phyloP scores from a whole-genome alignment of 2,113 vertebrate species.

The Pterocles gutturalis region DNA sequence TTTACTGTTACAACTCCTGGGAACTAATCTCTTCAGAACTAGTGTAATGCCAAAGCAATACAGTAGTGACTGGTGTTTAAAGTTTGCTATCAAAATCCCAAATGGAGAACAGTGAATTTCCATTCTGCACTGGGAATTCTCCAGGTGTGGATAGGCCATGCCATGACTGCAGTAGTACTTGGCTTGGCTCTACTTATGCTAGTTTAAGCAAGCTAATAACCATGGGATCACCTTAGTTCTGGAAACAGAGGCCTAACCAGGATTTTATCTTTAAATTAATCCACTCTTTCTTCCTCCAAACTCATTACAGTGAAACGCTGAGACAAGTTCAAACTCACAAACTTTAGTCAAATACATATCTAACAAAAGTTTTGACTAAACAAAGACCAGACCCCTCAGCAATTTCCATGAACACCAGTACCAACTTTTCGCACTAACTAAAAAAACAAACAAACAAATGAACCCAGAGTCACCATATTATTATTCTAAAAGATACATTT shows the following conservation, averaged over 20 bases:
- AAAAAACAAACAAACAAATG: background rate
- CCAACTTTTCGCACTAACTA: background rate
- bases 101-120: background rate
- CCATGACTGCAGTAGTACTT: fast-evolving
- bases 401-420: background rate
- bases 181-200: background rate
- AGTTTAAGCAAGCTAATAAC: background rate
- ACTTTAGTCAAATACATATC: background rate
- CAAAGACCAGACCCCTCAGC: background rate
- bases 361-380: background rate
- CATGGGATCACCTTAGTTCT: background rate
- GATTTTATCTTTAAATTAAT: background rate
- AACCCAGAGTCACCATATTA: background rate
- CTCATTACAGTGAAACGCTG: background rate
- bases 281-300: background rate
- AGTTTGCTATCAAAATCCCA: background rate
- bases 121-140: background rate
- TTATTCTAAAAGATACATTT: background rate
- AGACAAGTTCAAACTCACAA: background rate
- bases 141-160: background rate
- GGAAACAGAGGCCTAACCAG: background rate
- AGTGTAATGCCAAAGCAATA: background rate
- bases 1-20: background rate
- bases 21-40: background rate
- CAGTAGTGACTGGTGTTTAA: background rate